Evolutionary conservation across 2,113 vertebrate genomes (phyloP).

Genomic region (Entelurus aequoreus): DNA sequence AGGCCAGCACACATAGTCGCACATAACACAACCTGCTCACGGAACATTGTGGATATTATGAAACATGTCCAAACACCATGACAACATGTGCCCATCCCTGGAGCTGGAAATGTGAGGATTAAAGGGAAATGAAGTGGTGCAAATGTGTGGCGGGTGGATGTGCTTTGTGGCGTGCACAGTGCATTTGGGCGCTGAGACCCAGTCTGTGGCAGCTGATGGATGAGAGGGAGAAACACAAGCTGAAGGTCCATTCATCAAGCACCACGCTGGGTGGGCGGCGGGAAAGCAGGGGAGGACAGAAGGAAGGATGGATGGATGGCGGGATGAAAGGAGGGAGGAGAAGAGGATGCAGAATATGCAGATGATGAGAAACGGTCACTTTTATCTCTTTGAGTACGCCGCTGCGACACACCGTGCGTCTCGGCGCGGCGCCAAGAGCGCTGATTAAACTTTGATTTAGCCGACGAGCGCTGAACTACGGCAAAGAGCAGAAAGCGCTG

Average conservation of each 20-base stretch:
- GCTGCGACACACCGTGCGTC: constrained; percentile 30
- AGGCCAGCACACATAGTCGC: no score
- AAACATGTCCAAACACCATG: no score
- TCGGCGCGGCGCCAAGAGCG: constrained; percentile 25
- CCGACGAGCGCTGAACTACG: constrained; percentile 27
- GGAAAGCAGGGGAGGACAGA: constrained; percentile 15
- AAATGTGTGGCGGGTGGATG: no score
- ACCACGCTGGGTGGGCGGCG: constrained; percentile 44
- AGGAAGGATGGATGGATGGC: constrained; percentile 28
- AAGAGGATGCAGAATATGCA: constrained; percentile 25
- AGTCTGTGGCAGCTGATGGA: constrained; percentile 68
- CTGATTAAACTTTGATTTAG: constrained; percentile 55
- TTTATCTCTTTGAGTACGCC: constrained; percentile 37
- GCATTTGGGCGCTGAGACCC: constrained; percentile 41
- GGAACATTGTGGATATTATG: no score
- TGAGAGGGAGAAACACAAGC: constrained; percentile 60
- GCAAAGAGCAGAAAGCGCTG: constrained; percentile 32
- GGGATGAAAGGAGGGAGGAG: constrained; percentile 2
- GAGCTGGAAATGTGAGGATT: background rate
- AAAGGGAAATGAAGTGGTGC: background rate
- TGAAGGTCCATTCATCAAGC: constrained; percentile 68
- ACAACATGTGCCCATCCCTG: background rate
- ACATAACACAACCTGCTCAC: no score
- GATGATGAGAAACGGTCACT: constrained; percentile 47
- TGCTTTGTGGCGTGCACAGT: background rate